phyloP scores from a whole-genome alignment of 2,113 vertebrate genomes.

The Morone chrysops region DNA sequence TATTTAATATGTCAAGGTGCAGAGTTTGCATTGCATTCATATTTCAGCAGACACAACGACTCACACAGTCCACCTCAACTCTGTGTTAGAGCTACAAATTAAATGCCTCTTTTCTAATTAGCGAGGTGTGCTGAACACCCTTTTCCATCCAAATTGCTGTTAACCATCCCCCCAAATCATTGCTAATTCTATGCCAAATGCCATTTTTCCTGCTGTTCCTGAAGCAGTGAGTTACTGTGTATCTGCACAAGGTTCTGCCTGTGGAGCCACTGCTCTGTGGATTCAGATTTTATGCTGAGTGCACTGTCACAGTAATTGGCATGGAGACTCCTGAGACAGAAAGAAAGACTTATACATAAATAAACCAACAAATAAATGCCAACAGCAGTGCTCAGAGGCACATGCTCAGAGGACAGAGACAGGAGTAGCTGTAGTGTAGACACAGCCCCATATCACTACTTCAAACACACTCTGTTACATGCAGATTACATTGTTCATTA shows the following conservation, averaged over 20 bases:
- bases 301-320: constrained; percentile 39
- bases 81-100: not conserved
- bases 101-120: constrained; percentile 15
- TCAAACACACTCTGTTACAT: not conserved
- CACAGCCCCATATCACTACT: not conserved
- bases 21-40: not conserved
- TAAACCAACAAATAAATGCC: constrained; percentile 17
- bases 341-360: constrained; percentile 1
- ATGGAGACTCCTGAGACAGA: constrained; percentile 6
- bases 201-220: constrained; percentile 4
- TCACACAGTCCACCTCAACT: not conserved
- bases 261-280: constrained; percentile 2
- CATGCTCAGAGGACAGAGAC: not conserved
- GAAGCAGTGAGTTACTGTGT: constrained; percentile 8
- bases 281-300: constrained; percentile 40
- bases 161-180: not conserved
- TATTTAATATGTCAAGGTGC: too few relatives aligned
- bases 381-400: not conserved
- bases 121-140: not conserved
- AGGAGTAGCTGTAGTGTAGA: not conserved
- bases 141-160: not conserved
- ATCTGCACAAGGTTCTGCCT: not conserved
- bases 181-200: constrained; percentile 21
- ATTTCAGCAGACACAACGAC: not conserved
- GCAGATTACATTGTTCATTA: not conserved